Conservation (phyloP, 2,888 invertebrate genomes). For the Chrysolina americana region DNA sequence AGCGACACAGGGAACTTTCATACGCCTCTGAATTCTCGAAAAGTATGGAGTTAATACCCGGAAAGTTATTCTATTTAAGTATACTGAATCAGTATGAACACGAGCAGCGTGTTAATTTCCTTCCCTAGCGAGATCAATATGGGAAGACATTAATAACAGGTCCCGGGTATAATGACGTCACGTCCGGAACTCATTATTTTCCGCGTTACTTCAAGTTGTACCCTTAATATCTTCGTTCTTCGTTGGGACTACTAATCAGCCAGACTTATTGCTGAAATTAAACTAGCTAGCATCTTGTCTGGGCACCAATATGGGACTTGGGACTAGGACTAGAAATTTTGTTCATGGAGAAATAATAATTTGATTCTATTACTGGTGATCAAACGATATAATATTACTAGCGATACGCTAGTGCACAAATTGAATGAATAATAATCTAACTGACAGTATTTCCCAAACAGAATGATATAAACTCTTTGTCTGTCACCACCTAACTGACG, state of each 20-base stretch:
- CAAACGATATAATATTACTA: too few species aligned
- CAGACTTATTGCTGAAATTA: constrained; percentile 50
- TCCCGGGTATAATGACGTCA: constrained; percentile 71
- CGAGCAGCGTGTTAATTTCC: constrained; percentile 67
- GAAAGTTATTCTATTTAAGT: constrained; percentile 65
- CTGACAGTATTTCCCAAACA: too few species aligned
- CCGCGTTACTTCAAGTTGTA: constrained; percentile 70
- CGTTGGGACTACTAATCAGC: constrained; percentile 67
- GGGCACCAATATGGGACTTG: background rate
- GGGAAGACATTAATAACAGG: constrained; percentile 70
- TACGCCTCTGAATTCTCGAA: constrained; percentile 11
- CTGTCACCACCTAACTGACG: too few species aligned
- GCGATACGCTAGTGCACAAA: too few species aligned
- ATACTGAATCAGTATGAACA: constrained; percentile 63
- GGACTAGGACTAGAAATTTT: too few species aligned
- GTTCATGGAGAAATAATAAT: too few species aligned
- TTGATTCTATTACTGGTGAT: too few species aligned
- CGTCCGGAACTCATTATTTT: constrained; percentile 71
- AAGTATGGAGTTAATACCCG: constrained; percentile 57
- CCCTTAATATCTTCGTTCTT: constrained; percentile 67
- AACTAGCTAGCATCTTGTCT: constrained; percentile 24
- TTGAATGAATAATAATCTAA: too few species aligned
- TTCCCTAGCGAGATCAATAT: constrained; percentile 67
- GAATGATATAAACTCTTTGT: too few species aligned
- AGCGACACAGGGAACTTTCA: background rate